Conservation (phyloP, 2,888 invertebrate species). For the Tanaodytes sp. region DNA sequence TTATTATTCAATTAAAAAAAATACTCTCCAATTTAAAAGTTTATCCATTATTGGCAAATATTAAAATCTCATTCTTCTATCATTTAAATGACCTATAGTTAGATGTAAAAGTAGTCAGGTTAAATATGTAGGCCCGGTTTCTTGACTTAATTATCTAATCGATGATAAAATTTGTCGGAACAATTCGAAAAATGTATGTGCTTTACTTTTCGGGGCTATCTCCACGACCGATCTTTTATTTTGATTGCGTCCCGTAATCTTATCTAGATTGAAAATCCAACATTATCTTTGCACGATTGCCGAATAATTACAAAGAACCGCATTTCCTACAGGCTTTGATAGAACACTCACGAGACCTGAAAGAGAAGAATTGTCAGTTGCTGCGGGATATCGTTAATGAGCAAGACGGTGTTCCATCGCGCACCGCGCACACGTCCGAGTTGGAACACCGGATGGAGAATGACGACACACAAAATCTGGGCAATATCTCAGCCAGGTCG, state of each 20-base stretch:
- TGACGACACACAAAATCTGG: constrained; percentile 58
- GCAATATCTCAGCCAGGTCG: constrained; percentile 66
- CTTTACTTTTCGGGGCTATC: constrained; percentile 10
- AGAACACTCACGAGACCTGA: constrained; percentile 65
- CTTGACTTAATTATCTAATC: constrained; percentile 32
- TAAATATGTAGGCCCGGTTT: not conserved
- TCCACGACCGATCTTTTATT: constrained; percentile 26
- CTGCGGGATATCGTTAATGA: constrained; percentile 63
- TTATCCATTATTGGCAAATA: not conserved
- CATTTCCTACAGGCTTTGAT: constrained; percentile 60
- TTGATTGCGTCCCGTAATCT: constrained; percentile 43
- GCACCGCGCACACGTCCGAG: constrained; percentile 52
- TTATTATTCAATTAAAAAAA: not conserved
- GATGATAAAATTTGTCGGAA: constrained; percentile 23
- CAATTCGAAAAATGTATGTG: constrained; percentile 35
- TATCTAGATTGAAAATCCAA: constrained; percentile 41
- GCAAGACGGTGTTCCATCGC: constrained; percentile 54
- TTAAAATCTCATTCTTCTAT: not conserved
- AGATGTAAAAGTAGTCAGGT: no score
- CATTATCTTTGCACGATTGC: constrained; percentile 44
- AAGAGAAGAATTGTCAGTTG: constrained; percentile 64
- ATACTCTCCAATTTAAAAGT: not conserved
- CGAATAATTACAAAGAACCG: constrained; percentile 38
- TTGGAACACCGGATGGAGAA: constrained; percentile 52
- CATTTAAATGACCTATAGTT: no score